A percentile compares a stretch with the other conserved stretches of the same genome.
These are phyloP conservation scores for Synaphobranchus kaupii DNA, from an alignment of 2,797 vertebrate genomes.

Conservation along the genomic window DNA sequence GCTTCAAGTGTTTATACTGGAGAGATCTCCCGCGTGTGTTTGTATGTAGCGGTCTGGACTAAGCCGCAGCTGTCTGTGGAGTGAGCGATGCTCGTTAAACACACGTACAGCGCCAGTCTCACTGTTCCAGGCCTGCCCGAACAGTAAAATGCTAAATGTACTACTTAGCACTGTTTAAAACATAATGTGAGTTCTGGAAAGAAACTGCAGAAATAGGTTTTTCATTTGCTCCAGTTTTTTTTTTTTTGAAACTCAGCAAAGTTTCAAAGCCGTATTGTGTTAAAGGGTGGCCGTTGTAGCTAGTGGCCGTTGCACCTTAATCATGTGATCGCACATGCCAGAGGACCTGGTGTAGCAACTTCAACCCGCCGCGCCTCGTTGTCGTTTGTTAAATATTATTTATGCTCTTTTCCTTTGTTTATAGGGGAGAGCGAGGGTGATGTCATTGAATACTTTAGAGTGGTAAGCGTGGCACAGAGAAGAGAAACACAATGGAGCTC, in stretches of 20 bases:
- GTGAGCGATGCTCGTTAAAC: not conserved
- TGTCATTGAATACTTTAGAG: slow-evolving; percentile 51
- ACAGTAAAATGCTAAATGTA: slow-evolving; percentile 43
- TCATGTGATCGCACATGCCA: not conserved
- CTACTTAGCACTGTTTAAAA: slow-evolving; percentile 56
- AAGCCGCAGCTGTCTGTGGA: not conserved
- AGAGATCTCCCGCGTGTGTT: not conserved
- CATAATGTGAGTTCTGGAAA: slow-evolving; percentile 40
- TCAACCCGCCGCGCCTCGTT: slow-evolving; percentile 29
- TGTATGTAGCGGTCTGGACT: not conserved
- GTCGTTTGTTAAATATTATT: slow-evolving; percentile 51
- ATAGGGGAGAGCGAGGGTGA: slow-evolving; percentile 47
- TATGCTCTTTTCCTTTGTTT: slow-evolving; percentile 48
- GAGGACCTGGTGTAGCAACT: slow-evolving; percentile 45
- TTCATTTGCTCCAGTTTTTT: slow-evolving; percentile 56
- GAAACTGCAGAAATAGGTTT: slow-evolving; percentile 60
- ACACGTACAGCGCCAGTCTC: not conserved
- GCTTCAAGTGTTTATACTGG: not conserved
- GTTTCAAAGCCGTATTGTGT: not conserved
- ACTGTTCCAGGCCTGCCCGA: slow-evolving; percentile 16
- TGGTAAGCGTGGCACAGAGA: slow-evolving; percentile 45
- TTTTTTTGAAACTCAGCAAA: slow-evolving; percentile 54
- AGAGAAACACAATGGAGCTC: slow-evolving; percentile 42
- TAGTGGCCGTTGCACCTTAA: not conserved
- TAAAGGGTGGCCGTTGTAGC: not conserved